Evolutionary conservation across 1,140 invertebrate genomes (phyloP).

Genomic region (Coptotermes formosanus): DNA sequence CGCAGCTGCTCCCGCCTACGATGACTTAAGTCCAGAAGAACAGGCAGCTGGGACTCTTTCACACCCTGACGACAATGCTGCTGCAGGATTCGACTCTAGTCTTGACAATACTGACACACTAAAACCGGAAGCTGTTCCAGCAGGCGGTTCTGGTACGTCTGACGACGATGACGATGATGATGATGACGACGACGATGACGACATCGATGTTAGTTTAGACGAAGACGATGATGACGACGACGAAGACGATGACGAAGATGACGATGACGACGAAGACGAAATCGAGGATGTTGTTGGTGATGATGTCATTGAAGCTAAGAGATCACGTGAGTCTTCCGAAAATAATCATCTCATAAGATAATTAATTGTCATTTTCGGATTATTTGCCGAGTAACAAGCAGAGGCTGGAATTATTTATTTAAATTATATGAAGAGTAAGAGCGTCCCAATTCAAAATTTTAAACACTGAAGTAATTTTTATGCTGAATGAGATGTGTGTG

Average conservation of each 20-base stretch:
- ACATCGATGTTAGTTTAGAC: conserved; percentile 43
- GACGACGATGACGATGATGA: conserved; percentile 58
- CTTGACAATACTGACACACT: conserved; percentile 31
- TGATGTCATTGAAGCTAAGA: conserved; percentile 64
- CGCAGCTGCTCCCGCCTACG: conserved; percentile 36
- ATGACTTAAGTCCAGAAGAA: background rate
- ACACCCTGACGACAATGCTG: conserved; percentile 35
- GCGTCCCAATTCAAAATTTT: background rate
- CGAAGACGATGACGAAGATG: conserved; percentile 71
- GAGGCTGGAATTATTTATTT: conserved; percentile 11
- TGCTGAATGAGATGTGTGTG: background rate
- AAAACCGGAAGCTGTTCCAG: conserved; percentile 30
- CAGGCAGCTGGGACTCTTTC: conserved; percentile 40
- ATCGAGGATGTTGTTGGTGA: conserved; percentile 61
- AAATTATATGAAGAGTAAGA: background rate
- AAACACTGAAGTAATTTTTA: background rate
- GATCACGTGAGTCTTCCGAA: conserved; percentile 70
- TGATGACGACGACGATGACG: conserved; percentile 60
- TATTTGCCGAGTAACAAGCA: background rate
- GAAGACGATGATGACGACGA: conserved; percentile 60
- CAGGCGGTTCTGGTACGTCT: conserved; percentile 35
- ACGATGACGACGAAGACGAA: conserved; percentile 70
- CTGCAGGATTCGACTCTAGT: conserved; percentile 19
- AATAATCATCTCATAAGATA: conserved; percentile 15
- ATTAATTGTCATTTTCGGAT: background rate